Evolutionary conservation across 2,888 invertebrate species (phyloP).

Genomic region (Gnatocerus cornutus): DNA sequence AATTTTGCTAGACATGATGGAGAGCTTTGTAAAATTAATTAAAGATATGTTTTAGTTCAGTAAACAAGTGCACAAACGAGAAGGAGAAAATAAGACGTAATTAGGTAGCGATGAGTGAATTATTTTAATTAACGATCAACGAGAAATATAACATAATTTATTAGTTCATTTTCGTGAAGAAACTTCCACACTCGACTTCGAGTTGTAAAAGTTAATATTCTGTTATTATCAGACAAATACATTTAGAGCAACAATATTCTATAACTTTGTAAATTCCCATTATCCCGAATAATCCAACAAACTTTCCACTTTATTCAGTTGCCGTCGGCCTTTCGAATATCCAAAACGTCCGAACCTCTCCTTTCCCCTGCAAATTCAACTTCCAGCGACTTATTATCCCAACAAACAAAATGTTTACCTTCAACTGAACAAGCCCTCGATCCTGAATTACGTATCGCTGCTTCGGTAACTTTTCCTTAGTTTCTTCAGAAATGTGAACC

Average conservation of each 20-base stretch:
- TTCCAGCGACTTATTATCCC: constrained; percentile 2
- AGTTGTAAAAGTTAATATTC: too few species aligned
- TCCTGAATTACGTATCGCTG: constrained; percentile 79
- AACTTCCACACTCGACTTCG: too few species aligned
- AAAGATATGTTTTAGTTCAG: not conserved
- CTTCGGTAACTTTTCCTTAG: constrained; percentile 78
- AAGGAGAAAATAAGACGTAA: not conserved
- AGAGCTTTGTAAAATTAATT: not conserved
- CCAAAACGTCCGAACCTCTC: constrained; percentile 77
- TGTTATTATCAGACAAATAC: too few species aligned
- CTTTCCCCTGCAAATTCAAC: constrained; percentile 79
- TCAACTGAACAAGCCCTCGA: constrained; percentile 84
- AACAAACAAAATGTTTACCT: constrained; percentile 73
- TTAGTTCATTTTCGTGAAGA: too few species aligned
- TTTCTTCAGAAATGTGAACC: constrained; percentile 84
- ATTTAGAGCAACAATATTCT: too few species aligned
- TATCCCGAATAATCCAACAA: not conserved
- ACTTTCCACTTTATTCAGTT: not conserved
- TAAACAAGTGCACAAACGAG: not conserved
- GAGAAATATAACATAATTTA: too few species aligned
- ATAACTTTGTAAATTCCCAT: too few species aligned
- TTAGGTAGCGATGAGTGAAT: too few species aligned
- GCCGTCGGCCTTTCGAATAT: constrained; percentile 71
- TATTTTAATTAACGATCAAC: too few species aligned
- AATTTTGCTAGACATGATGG: not conserved